Evolutionary conservation across 2,797 vertebrate species (phyloP).

Genomic region (Peromyscus eremicus): DNA sequence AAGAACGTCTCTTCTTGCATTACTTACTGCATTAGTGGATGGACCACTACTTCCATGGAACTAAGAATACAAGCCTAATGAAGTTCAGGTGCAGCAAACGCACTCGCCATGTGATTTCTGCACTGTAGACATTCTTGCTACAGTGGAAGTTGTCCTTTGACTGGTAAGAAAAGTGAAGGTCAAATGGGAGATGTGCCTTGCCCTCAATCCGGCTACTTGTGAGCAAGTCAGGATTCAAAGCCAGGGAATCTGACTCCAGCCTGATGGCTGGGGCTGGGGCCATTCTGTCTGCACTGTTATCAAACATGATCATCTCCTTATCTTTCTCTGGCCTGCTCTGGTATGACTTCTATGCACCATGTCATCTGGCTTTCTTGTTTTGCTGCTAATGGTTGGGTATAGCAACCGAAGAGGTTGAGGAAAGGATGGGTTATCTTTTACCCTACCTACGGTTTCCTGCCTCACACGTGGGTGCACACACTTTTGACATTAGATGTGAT

Average conservation of each 20-base stretch:
- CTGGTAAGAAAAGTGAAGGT: neutral
- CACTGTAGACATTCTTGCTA: neutral
- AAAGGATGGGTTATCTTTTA: neutral
- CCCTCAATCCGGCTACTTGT: accelerated
- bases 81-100: neutral
- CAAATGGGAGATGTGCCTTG: neutral
- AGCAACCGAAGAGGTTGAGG: neutral
- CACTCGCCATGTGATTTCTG: neutral
- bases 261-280: neutral
- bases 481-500: neutral
- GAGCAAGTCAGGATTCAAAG: neutral
- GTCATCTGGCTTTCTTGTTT: neutral
- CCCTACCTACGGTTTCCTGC: neutral
- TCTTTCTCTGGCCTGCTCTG: neutral
- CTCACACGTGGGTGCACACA: neutral
- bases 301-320: neutral
- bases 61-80: neutral
- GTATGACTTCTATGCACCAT: neutral
- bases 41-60: neutral
- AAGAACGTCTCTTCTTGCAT: neutral
- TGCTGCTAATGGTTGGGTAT: neutral
- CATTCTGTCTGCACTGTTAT: neutral
- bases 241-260: neutral
- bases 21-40: no score
- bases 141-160: neutral